Evolutionary conservation across 2,113 vertebrate genomes (phyloP).

Genomic region (Phodopus roborovskii): DNA sequence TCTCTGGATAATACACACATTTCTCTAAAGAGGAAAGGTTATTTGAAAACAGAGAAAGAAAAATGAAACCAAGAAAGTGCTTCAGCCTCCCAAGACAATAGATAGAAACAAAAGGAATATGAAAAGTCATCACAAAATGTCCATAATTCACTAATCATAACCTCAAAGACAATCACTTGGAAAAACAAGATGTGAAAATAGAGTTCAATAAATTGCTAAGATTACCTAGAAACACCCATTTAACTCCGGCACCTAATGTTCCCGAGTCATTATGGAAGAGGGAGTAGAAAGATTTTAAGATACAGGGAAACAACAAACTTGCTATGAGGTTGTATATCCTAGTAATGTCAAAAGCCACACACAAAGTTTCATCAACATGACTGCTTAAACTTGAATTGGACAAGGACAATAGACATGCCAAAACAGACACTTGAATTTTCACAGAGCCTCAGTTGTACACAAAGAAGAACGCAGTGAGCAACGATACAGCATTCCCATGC

Average conservation of each 20-base stretch:
- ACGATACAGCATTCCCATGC: too few relatives aligned
- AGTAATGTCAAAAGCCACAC: background rate
- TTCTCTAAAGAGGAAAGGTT: background rate
- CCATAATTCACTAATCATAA: background rate
- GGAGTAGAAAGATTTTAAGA: background rate
- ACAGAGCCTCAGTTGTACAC: too few relatives aligned
- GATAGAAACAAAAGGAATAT: background rate
- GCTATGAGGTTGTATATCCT: background rate
- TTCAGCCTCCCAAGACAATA: background rate
- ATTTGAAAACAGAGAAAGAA: background rate
- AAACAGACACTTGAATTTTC: background rate
- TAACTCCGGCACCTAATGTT: background rate
- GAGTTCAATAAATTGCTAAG: background rate
- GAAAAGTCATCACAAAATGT: background rate
- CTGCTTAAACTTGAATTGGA: background rate
- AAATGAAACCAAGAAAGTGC: background rate
- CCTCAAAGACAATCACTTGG: background rate
- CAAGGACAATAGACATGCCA: background rate
- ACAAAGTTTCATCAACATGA: background rate
- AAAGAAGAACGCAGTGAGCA: too few relatives aligned
- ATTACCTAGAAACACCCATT: background rate
- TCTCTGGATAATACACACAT: background rate
- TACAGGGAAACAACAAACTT: background rate
- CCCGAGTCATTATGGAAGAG: background rate
- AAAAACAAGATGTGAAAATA: background rate